phyloP scores from a whole-genome alignment of 2,797 vertebrate species.

The Tauraco hartlaubi region DNA sequence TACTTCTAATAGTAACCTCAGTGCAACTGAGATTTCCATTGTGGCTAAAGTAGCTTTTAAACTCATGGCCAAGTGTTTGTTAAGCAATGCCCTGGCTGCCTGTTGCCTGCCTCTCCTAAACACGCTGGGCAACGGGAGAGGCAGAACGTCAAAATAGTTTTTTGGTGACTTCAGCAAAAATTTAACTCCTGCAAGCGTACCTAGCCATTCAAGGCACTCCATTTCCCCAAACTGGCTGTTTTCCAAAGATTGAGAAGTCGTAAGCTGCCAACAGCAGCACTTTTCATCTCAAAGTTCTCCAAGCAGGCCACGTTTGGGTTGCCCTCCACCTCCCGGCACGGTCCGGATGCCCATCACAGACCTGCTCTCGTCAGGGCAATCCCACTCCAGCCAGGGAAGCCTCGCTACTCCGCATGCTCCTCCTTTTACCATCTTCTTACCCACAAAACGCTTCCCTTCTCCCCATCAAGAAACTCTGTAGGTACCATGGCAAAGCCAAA shows the following conservation, averaged over 20 bases:
- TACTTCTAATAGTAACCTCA: background rate
- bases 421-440: background rate
- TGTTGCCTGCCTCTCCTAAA: background rate
- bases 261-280: background rate
- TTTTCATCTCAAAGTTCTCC: background rate
- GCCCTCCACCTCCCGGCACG: background rate
- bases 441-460: background rate
- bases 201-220: background rate
- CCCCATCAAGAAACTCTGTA: background rate
- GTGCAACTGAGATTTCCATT: background rate
- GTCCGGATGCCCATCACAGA: background rate
- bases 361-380: background rate
- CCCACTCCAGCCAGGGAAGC: background rate
- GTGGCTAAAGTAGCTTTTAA: background rate
- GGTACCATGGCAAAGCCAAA: background rate
- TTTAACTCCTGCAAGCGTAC: background rate
- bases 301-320: background rate
- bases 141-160: background rate
- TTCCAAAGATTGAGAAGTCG: background rate
- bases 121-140: rapidly evolving
- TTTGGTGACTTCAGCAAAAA: background rate
- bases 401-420: rapidly evolving
- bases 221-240: background rate
- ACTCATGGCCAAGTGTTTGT: background rate
- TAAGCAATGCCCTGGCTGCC: background rate